Evolutionary conservation across 2,888 invertebrate species (phyloP).

Genomic region (Asteroscopus sphinx): DNA sequence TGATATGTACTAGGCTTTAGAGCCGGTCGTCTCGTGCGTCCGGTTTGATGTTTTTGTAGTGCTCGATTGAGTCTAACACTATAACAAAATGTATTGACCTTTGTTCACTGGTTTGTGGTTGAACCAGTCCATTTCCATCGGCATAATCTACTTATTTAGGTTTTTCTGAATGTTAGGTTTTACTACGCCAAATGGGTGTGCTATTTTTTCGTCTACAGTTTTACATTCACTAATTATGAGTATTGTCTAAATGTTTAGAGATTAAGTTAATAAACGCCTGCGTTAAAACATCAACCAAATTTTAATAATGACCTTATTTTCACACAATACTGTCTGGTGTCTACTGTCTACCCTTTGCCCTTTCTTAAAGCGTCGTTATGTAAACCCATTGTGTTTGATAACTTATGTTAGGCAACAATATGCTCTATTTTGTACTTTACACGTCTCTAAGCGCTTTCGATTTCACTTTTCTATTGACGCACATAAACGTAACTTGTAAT

Average conservation of each 20-base stretch:
- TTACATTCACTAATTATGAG: no score
- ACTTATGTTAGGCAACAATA: conserved; percentile 25
- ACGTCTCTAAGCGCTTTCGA: conserved; percentile 33
- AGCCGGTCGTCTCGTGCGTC: conserved; percentile 35
- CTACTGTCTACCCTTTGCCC: conserved; percentile 37
- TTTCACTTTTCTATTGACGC: conserved; percentile 48
- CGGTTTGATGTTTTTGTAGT: conserved; percentile 50
- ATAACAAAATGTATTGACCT: conserved; percentile 55
- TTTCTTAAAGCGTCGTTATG: conserved; percentile 31
- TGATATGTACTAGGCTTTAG: conserved; percentile 49
- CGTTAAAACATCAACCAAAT: conserved; percentile 8
- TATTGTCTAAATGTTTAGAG: no score
- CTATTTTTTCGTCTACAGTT: conserved; percentile 9
- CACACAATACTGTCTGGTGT: conserved; percentile 38
- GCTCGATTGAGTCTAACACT: conserved; percentile 48
- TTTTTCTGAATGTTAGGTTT: conserved; percentile 32
- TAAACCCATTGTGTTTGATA: conserved; percentile 44
- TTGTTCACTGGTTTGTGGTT: conserved; percentile 49
- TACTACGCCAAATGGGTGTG: conserved; percentile 3
- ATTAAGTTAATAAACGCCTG: conserved; percentile 22
- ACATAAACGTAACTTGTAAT: conserved; percentile 41
- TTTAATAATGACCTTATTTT: conserved; percentile 42
- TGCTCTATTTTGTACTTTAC: conserved; percentile 34
- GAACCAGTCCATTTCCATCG: conserved; percentile 43
- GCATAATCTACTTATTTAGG: conserved; percentile 13